Percentiles rank a stretch among this genome's conserved stretches.
phyloP scores from a whole-genome alignment of 2,797 vertebrate genomes.

The Darevskia nairensis region DNA sequence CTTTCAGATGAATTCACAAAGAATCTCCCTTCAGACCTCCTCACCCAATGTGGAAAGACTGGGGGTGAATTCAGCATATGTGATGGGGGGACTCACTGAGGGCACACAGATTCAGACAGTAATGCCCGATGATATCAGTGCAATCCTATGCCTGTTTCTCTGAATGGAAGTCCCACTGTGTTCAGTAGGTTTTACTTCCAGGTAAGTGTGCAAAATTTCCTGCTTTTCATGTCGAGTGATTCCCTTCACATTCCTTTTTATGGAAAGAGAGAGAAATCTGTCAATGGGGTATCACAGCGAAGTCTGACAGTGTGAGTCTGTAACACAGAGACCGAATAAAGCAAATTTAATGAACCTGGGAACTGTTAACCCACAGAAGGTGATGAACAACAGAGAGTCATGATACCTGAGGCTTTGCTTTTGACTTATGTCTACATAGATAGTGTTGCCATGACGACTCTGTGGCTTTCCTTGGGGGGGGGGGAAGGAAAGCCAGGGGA shows the following conservation, averaged over 20 bases:
- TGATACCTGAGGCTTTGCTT: slow-evolving; percentile 18
- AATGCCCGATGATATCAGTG: not conserved
- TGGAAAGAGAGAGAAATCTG: slow-evolving; percentile 26
- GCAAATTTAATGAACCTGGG: slow-evolving; percentile 42
- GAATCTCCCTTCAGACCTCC: too few species aligned
- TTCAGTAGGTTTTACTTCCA: not conserved
- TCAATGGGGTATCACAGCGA: slow-evolving; percentile 40
- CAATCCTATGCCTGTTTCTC: not conserved
- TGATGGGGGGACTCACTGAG: too few species aligned
- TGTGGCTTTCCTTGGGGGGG: not conserved
- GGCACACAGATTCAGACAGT: not conserved
- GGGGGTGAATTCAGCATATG: too few species aligned
- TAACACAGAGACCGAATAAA: slow-evolving; percentile 41
- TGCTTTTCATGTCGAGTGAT: not conserved
- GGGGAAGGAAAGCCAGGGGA: not conserved
- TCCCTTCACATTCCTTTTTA: not conserved
- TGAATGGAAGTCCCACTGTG: not conserved
- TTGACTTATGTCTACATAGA: not conserved
- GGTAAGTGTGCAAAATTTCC: not conserved
- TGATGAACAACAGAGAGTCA: slow-evolving; percentile 23
- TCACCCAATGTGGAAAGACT: too few species aligned
- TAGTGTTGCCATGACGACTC: slow-evolving; percentile 1
- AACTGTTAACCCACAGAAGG: slow-evolving; percentile 45
- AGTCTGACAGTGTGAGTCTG: slow-evolving; percentile 29
- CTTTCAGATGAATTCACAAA: too few species aligned